These are phyloP conservation scores for Clarias pachynema DNA, from an alignment of 2,797 vertebrate species.

Conservation along the genomic window DNA sequence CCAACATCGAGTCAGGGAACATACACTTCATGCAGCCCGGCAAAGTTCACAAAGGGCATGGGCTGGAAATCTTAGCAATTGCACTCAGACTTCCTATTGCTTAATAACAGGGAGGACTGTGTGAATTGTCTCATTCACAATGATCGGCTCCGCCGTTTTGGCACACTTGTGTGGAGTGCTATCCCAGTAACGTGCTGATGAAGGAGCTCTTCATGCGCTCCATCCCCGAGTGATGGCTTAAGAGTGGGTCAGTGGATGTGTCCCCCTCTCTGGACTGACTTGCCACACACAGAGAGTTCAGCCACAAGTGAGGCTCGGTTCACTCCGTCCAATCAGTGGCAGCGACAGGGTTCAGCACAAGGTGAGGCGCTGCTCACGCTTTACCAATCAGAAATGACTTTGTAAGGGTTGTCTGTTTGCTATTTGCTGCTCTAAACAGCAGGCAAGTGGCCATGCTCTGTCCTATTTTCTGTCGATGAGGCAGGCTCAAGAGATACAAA, in stretches of 20 bases:
- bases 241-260: conserved; percentile 28
- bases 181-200: conserved; percentile 46
- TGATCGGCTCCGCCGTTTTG: conserved; percentile 7
- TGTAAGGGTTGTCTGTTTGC: conserved; percentile 48
- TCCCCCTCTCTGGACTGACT: background rate
- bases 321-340: conserved; percentile 55
- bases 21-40: background rate
- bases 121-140: conserved; percentile 45
- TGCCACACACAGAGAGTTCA: conserved; percentile 45
- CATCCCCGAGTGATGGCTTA: conserved; percentile 15
- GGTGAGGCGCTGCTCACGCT: conserved; percentile 57
- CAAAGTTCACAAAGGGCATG: conserved; percentile 52
- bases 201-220: conserved; percentile 50
- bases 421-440: conserved; percentile 32
- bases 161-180: conserved; percentile 44
- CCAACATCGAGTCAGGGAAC: background rate
- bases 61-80: conserved; percentile 39
- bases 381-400: conserved; percentile 68
- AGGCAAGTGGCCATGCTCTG: conserved; percentile 19
- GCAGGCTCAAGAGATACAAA: conserved; percentile 24
- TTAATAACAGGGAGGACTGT: conserved; percentile 53
- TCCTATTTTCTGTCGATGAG: conserved; percentile 24
- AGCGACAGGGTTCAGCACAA: conserved; percentile 38
- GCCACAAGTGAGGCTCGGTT: conserved; percentile 49
- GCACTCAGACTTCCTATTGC: conserved; percentile 54